phyloP scores from a whole-genome alignment of 2,797 vertebrate genomes.

The Peromyscus nudipes region DNA sequence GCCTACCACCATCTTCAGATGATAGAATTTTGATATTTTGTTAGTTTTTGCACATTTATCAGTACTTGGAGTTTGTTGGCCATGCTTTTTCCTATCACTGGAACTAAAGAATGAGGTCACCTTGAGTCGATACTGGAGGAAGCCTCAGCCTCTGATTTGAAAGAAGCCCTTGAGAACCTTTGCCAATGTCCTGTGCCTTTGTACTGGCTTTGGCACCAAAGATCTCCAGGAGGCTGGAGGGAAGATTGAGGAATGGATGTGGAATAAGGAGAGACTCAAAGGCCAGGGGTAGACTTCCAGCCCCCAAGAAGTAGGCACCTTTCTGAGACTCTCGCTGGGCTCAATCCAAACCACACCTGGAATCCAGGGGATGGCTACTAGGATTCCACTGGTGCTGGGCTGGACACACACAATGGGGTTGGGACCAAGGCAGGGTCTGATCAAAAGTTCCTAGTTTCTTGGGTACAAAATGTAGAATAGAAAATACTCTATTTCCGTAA shows the following conservation, averaged over 20 bases:
- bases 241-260: background rate
- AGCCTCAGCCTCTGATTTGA: background rate
- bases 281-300: background rate
- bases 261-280: background rate
- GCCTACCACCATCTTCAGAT: background rate
- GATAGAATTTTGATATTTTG: background rate
- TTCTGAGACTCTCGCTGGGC: background rate
- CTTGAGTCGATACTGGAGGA: background rate
- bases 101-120: constrained; percentile 19
- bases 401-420: background rate
- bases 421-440: background rate
- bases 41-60: background rate
- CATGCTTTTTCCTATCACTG: background rate
- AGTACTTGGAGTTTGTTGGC: background rate
- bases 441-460: background rate
- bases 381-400: background rate
- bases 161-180: background rate
- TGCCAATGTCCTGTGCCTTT: background rate
- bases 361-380: background rate
- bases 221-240: background rate
- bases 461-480: background rate
- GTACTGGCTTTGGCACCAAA: background rate
- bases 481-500: background rate
- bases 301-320: background rate
- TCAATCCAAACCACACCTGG: background rate